Percentiles rank a stretch among this genome's conserved stretches.
Evolutionary conservation across 30 jellyfish, hydroid and myxozoan genomes (phyloP).

Genomic region (Aurelia sp.): DNA sequence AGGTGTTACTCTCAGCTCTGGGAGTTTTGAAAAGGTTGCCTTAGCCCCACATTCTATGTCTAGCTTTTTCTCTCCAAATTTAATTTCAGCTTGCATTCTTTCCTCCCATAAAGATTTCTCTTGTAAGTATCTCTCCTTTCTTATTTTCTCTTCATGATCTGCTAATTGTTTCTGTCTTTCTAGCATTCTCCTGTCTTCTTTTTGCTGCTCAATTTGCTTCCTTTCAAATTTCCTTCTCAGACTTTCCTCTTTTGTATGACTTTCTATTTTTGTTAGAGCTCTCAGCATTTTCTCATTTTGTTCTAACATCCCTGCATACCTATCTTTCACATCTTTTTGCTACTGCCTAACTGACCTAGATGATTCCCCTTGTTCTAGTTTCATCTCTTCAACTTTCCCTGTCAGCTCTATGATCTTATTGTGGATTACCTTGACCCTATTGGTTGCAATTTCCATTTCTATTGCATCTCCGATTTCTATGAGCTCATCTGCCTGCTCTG

Average conservation of each 20-base stretch:
- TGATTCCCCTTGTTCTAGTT: constrained; percentile 31
- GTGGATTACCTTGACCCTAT: constrained; percentile 26
- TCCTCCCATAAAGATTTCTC: constrained; percentile 21
- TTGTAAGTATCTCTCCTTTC: constrained; percentile 6
- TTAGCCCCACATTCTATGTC: too few relatives aligned
- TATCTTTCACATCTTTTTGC: constrained; percentile 5
- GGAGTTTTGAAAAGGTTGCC: too few relatives aligned
- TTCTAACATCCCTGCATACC: too few relatives aligned
- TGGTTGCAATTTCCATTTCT: constrained; percentile 9
- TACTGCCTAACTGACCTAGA: constrained; percentile 33
- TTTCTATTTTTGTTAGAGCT: too few relatives aligned
- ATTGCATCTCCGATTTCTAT: neutral
- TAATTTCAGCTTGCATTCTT: neutral
- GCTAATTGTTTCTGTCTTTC: too few relatives aligned
- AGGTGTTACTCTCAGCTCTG: constrained; percentile 26
- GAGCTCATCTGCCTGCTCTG: constrained; percentile 28
- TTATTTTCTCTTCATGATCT: too few relatives aligned
- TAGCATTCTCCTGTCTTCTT: too few relatives aligned
- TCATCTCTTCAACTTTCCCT: constrained; percentile 19
- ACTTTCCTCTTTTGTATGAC: too few relatives aligned
- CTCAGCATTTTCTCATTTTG: too few relatives aligned
- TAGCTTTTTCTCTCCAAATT: too few relatives aligned
- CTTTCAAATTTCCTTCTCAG: too few relatives aligned
- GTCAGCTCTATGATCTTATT: constrained; percentile 1
- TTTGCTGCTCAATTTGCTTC: too few relatives aligned